These are phyloP conservation scores for Porites australiensis DNA, from an alignment of 64 coral and sea anemone genomes.

Conservation along the genomic window DNA sequence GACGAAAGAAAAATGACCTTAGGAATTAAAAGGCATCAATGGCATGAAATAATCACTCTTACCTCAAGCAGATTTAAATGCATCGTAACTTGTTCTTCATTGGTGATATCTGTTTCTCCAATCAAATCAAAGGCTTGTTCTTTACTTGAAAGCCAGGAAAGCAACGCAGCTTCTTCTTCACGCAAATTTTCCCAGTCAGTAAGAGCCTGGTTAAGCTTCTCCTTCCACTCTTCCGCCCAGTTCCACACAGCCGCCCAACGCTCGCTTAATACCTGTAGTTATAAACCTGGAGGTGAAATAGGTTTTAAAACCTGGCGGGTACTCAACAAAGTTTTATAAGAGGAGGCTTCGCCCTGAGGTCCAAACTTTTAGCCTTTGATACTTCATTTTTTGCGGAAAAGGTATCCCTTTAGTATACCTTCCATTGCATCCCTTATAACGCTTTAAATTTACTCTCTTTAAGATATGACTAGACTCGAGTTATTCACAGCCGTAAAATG, in stretches of 20 bases:
- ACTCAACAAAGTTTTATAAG: no score
- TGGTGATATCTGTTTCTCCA: slow-evolving; percentile 72
- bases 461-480: no score
- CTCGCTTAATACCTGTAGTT: slow-evolving; percentile 60
- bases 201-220: slow-evolving; percentile 50
- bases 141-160: slow-evolving; percentile 73
- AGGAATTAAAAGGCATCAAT: no score
- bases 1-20: no score
- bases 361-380: no score
- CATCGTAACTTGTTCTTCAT: slow-evolving; percentile 55
- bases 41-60: neutral
- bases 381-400: no score
- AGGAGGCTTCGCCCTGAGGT: no score
- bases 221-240: slow-evolving; percentile 85
- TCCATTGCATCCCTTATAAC: no score
- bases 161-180: slow-evolving; percentile 22
- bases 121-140: slow-evolving; percentile 60
- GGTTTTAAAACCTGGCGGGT: no score
- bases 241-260: slow-evolving; percentile 91
- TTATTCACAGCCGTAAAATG: no score
- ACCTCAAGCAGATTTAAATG: slow-evolving; percentile 78
- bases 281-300: neutral
- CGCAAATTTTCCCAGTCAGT: slow-evolving; percentile 80
- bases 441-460: no score
- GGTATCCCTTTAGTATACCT: no score